A percentile compares a stretch with the other conserved stretches of the same genome.
These are phyloP conservation scores for Gymnobelideus leadbeateri DNA, from an alignment of 2,113 vertebrate genomes.

Conservation along the genomic window DNA sequence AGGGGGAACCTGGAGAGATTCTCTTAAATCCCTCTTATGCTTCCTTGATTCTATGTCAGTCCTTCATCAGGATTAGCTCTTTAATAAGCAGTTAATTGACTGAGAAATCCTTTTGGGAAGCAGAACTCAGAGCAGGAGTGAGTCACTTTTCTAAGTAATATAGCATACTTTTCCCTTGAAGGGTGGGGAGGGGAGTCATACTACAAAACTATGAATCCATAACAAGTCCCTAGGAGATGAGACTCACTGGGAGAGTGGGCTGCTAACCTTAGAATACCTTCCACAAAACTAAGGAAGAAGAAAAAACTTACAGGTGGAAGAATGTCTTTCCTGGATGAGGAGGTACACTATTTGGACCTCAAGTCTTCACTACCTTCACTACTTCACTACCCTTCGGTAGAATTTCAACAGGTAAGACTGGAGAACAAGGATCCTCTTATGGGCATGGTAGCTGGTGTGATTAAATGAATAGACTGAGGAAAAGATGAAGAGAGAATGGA, in stretches of 20 bases:
- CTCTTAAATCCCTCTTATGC: neutral
- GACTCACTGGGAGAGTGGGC: neutral
- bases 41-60: neutral
- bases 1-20: neutral
- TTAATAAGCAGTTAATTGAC: neutral
- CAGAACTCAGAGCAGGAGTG: neutral
- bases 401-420: neutral
- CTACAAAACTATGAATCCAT: neutral
- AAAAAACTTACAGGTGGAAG: neutral
- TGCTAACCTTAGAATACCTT: neutral
- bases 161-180: neutral
- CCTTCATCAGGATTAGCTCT: neutral
- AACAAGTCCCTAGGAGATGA: neutral
- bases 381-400: no score
- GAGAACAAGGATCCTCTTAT: neutral
- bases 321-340: neutral
- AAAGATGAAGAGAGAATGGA: neutral
- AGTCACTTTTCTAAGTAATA: neutral
- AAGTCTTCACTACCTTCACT: no score
- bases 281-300: neutral
- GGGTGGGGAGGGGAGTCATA: neutral
- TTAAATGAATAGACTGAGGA: neutral
- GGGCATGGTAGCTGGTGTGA: neutral
- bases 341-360: neutral
- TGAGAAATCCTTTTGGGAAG: neutral